Conservation (phyloP, 2,113 vertebrate genomes). For the Rhodinocichla rosea region DNA sequence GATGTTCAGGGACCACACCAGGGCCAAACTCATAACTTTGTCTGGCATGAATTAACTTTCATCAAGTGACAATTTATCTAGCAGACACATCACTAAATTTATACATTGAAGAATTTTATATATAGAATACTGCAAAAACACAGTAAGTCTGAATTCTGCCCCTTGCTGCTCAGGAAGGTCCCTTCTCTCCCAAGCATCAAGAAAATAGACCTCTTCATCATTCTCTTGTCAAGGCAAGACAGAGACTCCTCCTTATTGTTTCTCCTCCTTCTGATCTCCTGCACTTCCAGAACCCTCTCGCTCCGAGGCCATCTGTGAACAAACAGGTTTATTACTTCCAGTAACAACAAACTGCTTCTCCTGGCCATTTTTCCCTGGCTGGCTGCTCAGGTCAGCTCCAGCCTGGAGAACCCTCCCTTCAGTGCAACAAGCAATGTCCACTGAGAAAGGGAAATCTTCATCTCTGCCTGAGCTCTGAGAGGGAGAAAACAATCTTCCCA, state of each 20-base stretch:
- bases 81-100: conserved; percentile 71
- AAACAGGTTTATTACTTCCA: neutral
- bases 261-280: conserved; percentile 85
- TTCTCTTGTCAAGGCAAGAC: conserved; percentile 23
- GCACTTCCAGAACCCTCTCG: conserved; percentile 80
- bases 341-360: neutral
- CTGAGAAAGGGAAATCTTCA: neutral
- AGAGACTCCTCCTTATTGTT: conserved; percentile 80
- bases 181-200: conserved; percentile 75
- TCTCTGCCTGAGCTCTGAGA: neutral
- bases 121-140: conserved; percentile 94
- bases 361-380: neutral
- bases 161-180: conserved; percentile 76
- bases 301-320: conserved; percentile 93
- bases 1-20: neutral
- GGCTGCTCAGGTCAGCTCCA: neutral
- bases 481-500: neutral
- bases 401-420: neutral
- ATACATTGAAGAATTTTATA: conserved; percentile 75
- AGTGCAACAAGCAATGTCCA: neutral
- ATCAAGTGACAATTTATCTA: conserved; percentile 72
- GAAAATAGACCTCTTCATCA: conserved; percentile 61
- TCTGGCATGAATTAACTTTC: conserved; percentile 53
- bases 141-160: conserved; percentile 85
- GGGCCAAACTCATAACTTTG: conserved; percentile 12